Percentiles rank a stretch among this genome's conserved stretches.
These are phyloP conservation scores for Aphelenchoides fujianensis DNA, from an alignment of 1,140 invertebrate genomes.

Conservation along the genomic window DNA sequence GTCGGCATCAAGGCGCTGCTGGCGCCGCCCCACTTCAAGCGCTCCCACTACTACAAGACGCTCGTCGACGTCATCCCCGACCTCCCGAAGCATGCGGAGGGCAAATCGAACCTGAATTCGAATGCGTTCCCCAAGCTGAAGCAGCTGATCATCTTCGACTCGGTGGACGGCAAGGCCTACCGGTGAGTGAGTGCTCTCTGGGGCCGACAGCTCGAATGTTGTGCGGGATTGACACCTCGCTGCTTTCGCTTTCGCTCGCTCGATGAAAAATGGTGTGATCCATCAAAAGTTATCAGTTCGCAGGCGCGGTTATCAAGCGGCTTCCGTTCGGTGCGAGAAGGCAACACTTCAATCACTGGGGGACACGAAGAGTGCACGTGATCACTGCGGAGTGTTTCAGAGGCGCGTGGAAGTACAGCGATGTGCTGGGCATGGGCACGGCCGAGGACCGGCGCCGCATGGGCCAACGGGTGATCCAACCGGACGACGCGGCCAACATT, in stretches of 20 bases:
- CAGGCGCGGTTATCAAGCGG: background rate
- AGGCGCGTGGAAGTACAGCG: conserved; percentile 57
- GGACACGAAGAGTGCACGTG: background rate
- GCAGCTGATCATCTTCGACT: conserved; percentile 61
- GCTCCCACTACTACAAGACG: conserved; percentile 55
- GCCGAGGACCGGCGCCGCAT: conserved; percentile 63
- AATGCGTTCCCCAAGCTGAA: conserved; percentile 53
- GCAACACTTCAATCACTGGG: background rate
- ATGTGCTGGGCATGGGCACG: conserved; percentile 58
- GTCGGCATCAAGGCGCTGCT: conserved; percentile 59
- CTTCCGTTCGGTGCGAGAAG: background rate
- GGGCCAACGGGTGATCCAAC: conserved; percentile 62
- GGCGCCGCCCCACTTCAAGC: conserved; percentile 56
- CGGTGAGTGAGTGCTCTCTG: conserved; percentile 34
- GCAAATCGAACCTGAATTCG: conserved; percentile 41
- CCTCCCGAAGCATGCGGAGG: conserved; percentile 35
- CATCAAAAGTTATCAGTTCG: conserved; percentile 14
- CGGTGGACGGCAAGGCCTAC: conserved; percentile 47
- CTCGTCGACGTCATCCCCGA: conserved; percentile 55
- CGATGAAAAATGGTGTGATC: conserved; percentile 15
- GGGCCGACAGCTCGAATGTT: background rate
- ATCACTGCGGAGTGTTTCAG: conserved; percentile 31
- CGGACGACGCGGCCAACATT: conserved; percentile 62
- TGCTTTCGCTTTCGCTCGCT: background rate
- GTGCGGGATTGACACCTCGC: background rate